Conservation (phyloP, 2,113 vertebrate genomes). For the Vidua chalybeata region DNA sequence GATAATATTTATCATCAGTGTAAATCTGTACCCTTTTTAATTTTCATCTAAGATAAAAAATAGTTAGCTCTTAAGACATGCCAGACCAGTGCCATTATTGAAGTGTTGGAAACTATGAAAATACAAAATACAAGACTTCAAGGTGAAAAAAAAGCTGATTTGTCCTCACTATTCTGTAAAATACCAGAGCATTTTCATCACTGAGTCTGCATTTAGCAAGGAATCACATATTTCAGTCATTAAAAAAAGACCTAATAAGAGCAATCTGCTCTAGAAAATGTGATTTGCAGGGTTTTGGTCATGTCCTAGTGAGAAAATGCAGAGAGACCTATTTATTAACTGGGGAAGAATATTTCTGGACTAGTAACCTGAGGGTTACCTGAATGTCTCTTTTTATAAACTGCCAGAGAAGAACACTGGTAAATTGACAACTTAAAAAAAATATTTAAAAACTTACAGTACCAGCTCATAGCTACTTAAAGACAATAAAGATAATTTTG, state of each 20-base stretch:
- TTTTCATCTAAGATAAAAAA: neutral
- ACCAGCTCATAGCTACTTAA: neutral
- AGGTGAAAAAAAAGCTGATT: neutral
- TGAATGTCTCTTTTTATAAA: neutral
- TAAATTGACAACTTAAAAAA: neutral
- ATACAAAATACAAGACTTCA: neutral
- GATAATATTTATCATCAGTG: neutral
- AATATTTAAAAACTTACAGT: neutral
- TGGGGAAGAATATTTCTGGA: neutral
- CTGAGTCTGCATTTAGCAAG: neutral
- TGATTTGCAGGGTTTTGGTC: neutral
- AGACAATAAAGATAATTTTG: neutral
- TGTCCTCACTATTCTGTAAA: neutral
- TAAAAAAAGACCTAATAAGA: neutral
- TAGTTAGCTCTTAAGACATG: neutral
- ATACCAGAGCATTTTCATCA: neutral
- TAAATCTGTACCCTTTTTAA: neutral
- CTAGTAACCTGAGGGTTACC: neutral
- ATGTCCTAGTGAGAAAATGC: neutral
- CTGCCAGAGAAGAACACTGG: neutral
- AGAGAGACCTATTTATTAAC: neutral
- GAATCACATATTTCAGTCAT: neutral
- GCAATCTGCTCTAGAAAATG: neutral
- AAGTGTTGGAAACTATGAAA: neutral
- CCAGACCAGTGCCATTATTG: neutral